These are phyloP conservation scores for Microplitis deprimator DNA, from an alignment of 2,888 invertebrate genomes.

Conservation along the genomic window DNA sequence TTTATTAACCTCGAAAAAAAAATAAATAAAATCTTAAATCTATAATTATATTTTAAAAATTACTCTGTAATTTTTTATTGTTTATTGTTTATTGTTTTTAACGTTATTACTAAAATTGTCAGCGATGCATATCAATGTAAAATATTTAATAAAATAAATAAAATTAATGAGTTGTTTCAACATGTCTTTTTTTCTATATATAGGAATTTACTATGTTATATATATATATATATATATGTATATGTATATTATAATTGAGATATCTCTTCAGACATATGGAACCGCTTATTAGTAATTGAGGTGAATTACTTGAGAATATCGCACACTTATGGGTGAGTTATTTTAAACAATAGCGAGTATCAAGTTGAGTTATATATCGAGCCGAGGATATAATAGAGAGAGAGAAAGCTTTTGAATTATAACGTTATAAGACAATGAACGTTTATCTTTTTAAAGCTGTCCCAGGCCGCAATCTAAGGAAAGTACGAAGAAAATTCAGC, in stretches of 20 bases:
- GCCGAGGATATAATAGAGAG: too few species aligned
- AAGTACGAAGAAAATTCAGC: too few species aligned
- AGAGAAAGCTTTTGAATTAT: too few species aligned
- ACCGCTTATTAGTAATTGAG: neutral
- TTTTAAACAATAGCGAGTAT: neutral
- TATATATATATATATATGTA: neutral
- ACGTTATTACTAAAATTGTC: conserved; percentile 1
- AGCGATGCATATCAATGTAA: neutral
- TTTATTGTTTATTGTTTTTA: neutral
- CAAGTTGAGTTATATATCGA: too few species aligned
- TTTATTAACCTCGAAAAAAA: neutral
- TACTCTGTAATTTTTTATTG: neutral
- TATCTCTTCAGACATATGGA: neutral
- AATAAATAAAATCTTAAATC: neutral
- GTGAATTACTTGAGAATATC: neutral
- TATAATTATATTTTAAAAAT: neutral
- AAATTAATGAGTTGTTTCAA: neutral
- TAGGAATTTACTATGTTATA: neutral
- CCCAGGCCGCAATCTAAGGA: too few species aligned
- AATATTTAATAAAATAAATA: conserved; percentile 2
- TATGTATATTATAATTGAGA: neutral
- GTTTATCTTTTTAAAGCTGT: too few species aligned
- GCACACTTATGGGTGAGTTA: neutral
- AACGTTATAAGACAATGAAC: too few species aligned
- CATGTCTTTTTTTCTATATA: neutral